A percentile compares a stretch with the other conserved stretches of the same genome.
These are phyloP conservation scores for Drosophila imparisetae DNA, from an alignment of 2,888 invertebrate species.

Conservation along the genomic window DNA sequence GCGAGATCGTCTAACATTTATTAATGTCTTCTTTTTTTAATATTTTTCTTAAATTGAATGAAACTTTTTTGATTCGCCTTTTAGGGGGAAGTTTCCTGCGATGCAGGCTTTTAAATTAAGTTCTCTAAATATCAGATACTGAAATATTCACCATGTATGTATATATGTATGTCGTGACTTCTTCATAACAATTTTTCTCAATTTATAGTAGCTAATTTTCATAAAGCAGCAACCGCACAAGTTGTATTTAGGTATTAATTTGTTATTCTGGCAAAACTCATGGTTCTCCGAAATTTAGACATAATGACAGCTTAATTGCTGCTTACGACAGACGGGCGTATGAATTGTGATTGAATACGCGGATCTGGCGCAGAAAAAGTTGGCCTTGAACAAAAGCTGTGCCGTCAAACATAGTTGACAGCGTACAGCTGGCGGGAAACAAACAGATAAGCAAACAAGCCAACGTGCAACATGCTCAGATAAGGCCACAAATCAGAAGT, in stretches of 20 bases:
- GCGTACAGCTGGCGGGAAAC: neutral
- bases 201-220: neutral
- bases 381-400: conserved; percentile 10
- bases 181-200: neutral
- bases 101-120: too few relatives aligned
- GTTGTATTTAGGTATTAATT: conserved; percentile 10
- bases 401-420: conserved; percentile 35
- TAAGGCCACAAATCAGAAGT: neutral
- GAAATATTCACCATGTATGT: neutral
- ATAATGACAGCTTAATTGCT: conserved; percentile 37
- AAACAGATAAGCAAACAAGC: conserved; percentile 5
- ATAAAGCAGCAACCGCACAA: neutral
- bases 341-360: conserved; percentile 16
- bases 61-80: too few relatives aligned
- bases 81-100: too few relatives aligned
- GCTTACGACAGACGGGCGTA: conserved; percentile 17
- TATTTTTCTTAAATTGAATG: too few relatives aligned
- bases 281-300: conserved; percentile 1
- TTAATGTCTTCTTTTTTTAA: neutral
- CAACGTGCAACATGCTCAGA: conserved; percentile 1
- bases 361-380: conserved; percentile 5
- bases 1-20: conserved; percentile 32
- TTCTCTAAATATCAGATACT: too few relatives aligned
- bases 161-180: neutral
- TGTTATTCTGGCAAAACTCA: neutral